Evolutionary conservation across 2,113 vertebrate genomes (phyloP).

Genomic region (Alaudala cheleensis): DNA sequence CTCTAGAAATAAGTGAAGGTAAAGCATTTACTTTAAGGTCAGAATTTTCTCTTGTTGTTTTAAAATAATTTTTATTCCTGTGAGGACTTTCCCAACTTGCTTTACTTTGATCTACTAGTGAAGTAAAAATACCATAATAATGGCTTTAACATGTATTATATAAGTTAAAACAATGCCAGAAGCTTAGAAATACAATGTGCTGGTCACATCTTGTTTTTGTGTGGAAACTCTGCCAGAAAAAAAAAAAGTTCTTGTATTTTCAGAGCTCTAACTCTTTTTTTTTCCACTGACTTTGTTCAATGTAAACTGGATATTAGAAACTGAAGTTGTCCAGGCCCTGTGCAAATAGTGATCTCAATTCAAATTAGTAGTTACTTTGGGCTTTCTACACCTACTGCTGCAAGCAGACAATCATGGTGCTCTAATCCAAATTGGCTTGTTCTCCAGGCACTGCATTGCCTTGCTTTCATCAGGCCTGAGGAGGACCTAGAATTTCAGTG

Average conservation of each 20-base stretch:
- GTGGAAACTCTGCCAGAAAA: neutral
- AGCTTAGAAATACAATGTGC: neutral
- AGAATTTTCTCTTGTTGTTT: neutral
- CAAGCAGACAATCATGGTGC: neutral
- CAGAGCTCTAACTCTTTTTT: neutral
- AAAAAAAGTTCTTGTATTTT: neutral
- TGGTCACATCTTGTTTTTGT: neutral
- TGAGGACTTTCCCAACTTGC: neutral
- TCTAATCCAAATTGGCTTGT: neutral
- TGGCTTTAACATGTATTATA: neutral
- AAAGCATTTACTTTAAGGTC: neutral
- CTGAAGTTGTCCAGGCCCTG: neutral
- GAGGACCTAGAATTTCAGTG: neutral
- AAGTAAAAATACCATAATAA: neutral
- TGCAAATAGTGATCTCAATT: neutral
- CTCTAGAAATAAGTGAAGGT: neutral
- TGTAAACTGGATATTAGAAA: neutral
- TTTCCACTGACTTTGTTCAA: neutral
- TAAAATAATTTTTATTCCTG: neutral
- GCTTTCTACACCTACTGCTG: neutral
- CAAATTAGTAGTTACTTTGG: neutral
- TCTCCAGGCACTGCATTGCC: neutral
- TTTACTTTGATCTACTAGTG: neutral
- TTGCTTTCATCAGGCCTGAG: neutral
- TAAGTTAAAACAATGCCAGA: neutral